Evolutionary conservation across 2,888 invertebrate species (phyloP).

Genomic region (Polyommatus icarus): DNA sequence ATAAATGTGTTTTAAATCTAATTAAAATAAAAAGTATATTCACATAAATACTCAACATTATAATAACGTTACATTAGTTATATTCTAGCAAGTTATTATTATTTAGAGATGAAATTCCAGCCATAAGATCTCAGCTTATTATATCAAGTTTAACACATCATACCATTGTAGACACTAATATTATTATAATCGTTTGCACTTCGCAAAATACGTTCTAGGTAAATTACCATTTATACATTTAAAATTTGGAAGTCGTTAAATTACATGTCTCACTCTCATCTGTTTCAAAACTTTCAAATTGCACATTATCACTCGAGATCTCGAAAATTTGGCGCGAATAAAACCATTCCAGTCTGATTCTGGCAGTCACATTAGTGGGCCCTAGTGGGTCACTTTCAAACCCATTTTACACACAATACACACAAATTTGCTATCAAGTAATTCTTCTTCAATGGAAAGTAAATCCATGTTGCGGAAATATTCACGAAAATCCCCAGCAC

Average conservation of each 20-base stretch:
- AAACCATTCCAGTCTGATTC: background rate
- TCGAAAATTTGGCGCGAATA: background rate
- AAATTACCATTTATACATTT: background rate
- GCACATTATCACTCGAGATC: background rate
- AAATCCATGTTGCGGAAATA: background rate
- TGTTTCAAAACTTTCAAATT: background rate
- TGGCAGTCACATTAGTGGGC: background rate
- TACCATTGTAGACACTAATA: background rate
- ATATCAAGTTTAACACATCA: background rate
- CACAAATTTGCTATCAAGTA: background rate
- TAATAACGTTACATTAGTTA: background rate
- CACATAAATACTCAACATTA: background rate
- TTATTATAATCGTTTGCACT: background rate
- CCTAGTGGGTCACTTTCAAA: background rate
- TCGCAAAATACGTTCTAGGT: background rate
- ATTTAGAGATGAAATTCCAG: background rate
- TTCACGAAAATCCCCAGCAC: no score
- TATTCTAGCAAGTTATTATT: background rate
- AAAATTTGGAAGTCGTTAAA: background rate
- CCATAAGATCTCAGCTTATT: background rate
- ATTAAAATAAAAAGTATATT: background rate
- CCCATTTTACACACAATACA: background rate
- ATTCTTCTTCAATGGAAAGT: background rate
- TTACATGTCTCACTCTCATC: background rate
- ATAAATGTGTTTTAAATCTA: background rate